These are phyloP conservation scores for Anser brachyrhynchus DNA, from an alignment of 2,113 vertebrate genomes.

Conservation along the genomic window DNA sequence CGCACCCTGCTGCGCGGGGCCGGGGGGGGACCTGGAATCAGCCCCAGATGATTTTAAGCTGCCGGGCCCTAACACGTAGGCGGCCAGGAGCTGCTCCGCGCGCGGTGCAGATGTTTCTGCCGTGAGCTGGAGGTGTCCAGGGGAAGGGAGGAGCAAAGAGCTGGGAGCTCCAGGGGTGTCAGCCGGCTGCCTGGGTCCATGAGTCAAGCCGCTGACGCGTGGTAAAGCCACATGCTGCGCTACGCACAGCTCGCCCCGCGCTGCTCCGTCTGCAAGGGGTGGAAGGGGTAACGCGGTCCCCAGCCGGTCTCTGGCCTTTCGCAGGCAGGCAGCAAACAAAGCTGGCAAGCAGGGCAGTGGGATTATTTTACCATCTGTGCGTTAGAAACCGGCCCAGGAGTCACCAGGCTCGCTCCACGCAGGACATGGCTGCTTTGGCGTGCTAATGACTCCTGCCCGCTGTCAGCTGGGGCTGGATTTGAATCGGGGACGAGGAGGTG, in stretches of 20 bases:
- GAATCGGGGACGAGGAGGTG: background rate
- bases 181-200: slow-evolving; percentile 55
- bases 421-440: slow-evolving; percentile 36
- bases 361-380: slow-evolving; percentile 71
- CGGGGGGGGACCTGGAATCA: background rate
- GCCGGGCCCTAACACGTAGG: background rate
- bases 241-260: slow-evolving; percentile 12
- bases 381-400: slow-evolving; percentile 72
- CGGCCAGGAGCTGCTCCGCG: background rate
- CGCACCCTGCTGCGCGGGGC: background rate
- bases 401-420: slow-evolving; percentile 15
- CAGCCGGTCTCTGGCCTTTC: slow-evolving; percentile 38
- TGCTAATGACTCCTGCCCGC: background rate
- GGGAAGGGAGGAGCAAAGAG: slow-evolving; percentile 35
- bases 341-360: slow-evolving; percentile 67
- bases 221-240: slow-evolving; percentile 67
- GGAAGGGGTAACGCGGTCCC: slow-evolving; percentile 50
- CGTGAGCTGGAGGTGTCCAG: slow-evolving; percentile 20
- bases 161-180: slow-evolving; percentile 61
- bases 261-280: slow-evolving; percentile 9
- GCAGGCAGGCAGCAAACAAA: slow-evolving; percentile 58
- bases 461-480: slow-evolving; percentile 10
- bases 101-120: slow-evolving; percentile 62
- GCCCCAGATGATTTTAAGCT: slow-evolving; percentile 14
- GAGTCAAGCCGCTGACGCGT: slow-evolving; percentile 63